phyloP scores from a whole-genome alignment of 2,888 invertebrate species.

The Eristalinus sepulchralis region DNA sequence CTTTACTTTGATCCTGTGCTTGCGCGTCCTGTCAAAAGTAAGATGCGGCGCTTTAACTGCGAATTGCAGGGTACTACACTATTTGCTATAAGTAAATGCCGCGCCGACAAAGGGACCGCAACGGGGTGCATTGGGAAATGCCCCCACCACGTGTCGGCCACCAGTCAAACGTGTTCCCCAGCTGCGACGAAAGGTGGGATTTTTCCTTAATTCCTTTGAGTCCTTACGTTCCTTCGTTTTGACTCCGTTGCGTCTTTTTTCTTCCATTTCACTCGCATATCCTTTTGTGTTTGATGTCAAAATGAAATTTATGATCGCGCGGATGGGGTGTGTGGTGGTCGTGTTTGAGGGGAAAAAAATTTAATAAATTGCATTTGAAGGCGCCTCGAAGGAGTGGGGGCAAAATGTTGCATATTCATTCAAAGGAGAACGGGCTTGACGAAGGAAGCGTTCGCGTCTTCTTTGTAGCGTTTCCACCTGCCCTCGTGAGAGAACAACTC shows the following conservation, averaged over 20 bases:
- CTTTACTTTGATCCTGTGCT: conserved; percentile 31
- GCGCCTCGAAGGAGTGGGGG: not conserved
- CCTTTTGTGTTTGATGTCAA: conserved; percentile 54
- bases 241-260: not conserved
- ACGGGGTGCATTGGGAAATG: not conserved
- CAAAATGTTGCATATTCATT: not conserved
- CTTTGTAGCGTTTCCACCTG: not conserved
- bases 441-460: not conserved
- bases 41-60: conserved; percentile 1
- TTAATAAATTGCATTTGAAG: not conserved
- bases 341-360: not conserved
- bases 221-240: not conserved
- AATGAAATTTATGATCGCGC: conserved; percentile 60
- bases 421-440: not conserved
- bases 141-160: not conserved
- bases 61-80: conserved; percentile 44
- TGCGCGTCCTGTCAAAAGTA: conserved; percentile 23
- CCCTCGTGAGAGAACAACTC: not conserved
- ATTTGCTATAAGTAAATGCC: conserved; percentile 23
- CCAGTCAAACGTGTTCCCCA: not conserved
- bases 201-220: conserved; percentile 35
- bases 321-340: not conserved
- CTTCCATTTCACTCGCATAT: conserved; percentile 3
- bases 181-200: conserved; percentile 4
- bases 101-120: conserved; percentile 30